Evolutionary conservation across 1,140 invertebrate species (phyloP).

Genomic region (Lamellibrachia luymesi): DNA sequence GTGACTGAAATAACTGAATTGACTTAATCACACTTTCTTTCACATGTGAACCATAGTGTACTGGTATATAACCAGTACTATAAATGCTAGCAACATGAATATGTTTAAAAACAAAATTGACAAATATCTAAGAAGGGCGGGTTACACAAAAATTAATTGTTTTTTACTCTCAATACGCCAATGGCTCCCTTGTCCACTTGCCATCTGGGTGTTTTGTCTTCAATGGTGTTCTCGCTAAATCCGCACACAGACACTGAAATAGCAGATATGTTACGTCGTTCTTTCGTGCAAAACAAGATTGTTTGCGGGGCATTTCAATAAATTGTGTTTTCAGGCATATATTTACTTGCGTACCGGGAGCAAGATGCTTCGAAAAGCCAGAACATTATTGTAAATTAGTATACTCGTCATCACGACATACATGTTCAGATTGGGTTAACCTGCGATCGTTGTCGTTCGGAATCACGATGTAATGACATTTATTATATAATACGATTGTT

Average conservation of each 20-base stretch:
- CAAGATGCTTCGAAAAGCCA: not conserved
- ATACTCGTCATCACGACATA: not conserved
- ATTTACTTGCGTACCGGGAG: not conserved
- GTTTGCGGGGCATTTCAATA: not conserved
- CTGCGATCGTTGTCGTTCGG: not conserved
- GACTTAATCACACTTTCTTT: no score
- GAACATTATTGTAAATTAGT: not conserved
- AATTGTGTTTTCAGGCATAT: not conserved
- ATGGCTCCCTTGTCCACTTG: no score
- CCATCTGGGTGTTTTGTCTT: no score
- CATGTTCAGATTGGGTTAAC: not conserved
- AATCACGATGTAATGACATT: not conserved
- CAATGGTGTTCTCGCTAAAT: no score
- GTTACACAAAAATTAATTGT: no score
- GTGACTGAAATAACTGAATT: no score
- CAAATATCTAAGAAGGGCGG: no score
- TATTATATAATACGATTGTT: not conserved
- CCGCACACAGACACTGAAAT: not conserved
- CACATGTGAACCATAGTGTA: no score
- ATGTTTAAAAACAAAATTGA: no score
- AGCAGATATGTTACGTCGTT: not conserved
- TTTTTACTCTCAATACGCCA: no score
- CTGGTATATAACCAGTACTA: no score
- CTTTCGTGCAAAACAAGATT: not conserved
- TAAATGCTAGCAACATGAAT: no score